Base-by-base conservation (phyloP, 2,888 invertebrate genomes). In the Philhelius pedissequus region DNA sequence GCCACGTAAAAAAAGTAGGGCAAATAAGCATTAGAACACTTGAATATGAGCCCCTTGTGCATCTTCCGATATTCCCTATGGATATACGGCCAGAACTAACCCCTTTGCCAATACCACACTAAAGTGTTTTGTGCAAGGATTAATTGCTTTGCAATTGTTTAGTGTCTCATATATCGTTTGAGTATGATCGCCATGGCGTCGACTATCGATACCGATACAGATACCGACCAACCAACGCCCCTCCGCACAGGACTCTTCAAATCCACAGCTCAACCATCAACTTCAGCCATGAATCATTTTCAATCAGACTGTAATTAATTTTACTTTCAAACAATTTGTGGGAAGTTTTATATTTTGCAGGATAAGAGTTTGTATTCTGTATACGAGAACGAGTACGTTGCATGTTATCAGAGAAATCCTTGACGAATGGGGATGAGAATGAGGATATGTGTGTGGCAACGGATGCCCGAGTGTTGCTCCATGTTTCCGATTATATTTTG, bases 291-390 rank as follows among this genome's bases (percentile, higher is more conserved):
- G 83, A 80, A 84, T 80, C 83, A 84, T 75, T 84, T 75, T 75
- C 74, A 80, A 84, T 84, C 75, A 79, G 83, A 66, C 70, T 70
- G 75, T 84, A 84, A 79, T 84, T 84, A 84, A 84, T 84, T 84
- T 84, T 79, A 84, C 75, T 84, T 84, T 79, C 52, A 84, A 84
- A 80, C 66, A 75, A 84, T 66, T 83, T 84, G 70, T 64, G 64
- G 60, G 80, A 80, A 80, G 64, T 79, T 80, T 78, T 83, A 74
- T 74, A 78, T 69, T 62, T 43, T 62, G 11, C 60, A 25, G 35
- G 30, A 20, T 32, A 20, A 48, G 48, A 25, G 22, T n/a, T 35
- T 13, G 4, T 15, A n/a, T 5, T 5, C 13, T 25, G 7, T 56
- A n/a, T n/a, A n/a, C n/a, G n/a, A n/a, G n/a, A n/a, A n/a, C n/a